Evolutionary conservation across 2,888 invertebrate species (phyloP).

Genomic region (Pilophorus perplexus): DNA sequence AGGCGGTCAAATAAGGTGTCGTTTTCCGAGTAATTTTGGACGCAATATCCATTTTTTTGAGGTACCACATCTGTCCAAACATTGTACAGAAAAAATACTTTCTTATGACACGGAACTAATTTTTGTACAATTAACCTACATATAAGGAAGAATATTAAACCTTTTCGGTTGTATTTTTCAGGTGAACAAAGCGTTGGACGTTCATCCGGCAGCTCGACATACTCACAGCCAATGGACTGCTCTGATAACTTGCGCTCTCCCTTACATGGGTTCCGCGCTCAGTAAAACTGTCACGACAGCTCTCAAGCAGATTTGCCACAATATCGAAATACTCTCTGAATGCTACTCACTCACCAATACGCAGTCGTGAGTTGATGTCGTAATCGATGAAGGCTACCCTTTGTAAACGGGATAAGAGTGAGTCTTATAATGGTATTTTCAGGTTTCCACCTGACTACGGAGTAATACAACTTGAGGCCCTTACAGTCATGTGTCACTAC

Average conservation of each 20-base stretch:
- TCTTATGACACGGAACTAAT: not conserved
- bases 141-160: not conserved
- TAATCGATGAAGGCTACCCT: not conserved
- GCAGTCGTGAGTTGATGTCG: not conserved
- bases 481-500: constrained; percentile 76
- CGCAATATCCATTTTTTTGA: too few species aligned
- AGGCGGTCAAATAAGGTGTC: too few species aligned
- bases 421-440: too few species aligned
- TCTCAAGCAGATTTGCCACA: constrained; percentile 74
- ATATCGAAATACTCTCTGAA: constrained; percentile 65
- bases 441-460: constrained; percentile 72
- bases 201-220: constrained; percentile 52
- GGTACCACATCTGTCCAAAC: too few species aligned
- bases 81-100: too few species aligned
- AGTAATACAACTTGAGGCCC: constrained; percentile 71
- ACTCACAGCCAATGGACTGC: constrained; percentile 81
- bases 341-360: constrained; percentile 35
- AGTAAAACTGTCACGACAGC: constrained; percentile 74
- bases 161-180: constrained; percentile 4
- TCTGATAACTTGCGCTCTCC: constrained; percentile 74
- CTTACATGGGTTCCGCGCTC: constrained; percentile 73
- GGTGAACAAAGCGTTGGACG: constrained; percentile 45
- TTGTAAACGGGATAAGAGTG: too few species aligned
- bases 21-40: too few species aligned
- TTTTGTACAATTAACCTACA: too few species aligned